Evolutionary conservation across 2,888 invertebrate genomes (phyloP).

Genomic region (Asteroscopus sphinx): DNA sequence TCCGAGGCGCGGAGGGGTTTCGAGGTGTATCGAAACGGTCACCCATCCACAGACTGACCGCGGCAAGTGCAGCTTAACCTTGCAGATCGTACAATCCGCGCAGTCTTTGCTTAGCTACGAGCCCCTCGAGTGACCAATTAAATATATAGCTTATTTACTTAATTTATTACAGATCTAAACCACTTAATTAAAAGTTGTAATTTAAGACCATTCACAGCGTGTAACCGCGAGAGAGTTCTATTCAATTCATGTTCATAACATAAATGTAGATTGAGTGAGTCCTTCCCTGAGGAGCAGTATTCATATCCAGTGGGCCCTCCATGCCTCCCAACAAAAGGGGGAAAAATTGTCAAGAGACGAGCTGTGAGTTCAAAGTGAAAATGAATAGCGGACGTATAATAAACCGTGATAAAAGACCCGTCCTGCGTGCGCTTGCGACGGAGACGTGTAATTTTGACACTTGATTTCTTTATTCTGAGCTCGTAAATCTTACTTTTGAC

Average conservation of each 20-base stretch:
- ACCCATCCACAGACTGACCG: too few relatives aligned
- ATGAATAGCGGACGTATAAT: constrained; percentile 75
- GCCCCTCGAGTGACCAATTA: too few relatives aligned
- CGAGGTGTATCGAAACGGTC: too few relatives aligned
- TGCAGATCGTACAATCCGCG: too few relatives aligned
- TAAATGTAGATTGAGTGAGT: constrained; percentile 64
- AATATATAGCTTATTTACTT: constrained; percentile 21
- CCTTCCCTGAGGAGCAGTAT: constrained; percentile 67
- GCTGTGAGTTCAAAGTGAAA: constrained; percentile 73
- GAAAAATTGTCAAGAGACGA: constrained; percentile 78
- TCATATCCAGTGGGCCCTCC: constrained; percentile 70
- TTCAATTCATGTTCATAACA: constrained; percentile 46
- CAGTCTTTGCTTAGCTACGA: too few relatives aligned
- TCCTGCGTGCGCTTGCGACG: constrained; percentile 62
- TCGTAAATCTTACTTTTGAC: constrained; percentile 69
- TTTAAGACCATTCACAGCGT: constrained; percentile 8
- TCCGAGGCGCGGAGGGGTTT: too few relatives aligned
- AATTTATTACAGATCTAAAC: constrained; percentile 24
- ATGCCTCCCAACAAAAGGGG: constrained; percentile 75
- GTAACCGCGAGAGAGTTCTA: constrained; percentile 28
- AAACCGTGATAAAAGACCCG: constrained; percentile 69
- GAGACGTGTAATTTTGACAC: constrained; percentile 78
- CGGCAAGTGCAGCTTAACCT: too few relatives aligned
- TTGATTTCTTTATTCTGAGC: constrained; percentile 82
- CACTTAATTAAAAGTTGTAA: constrained; percentile 33